Base-by-base conservation (phyloP, 2,797 vertebrate genomes). In the Sebastes oblongus region DNA sequence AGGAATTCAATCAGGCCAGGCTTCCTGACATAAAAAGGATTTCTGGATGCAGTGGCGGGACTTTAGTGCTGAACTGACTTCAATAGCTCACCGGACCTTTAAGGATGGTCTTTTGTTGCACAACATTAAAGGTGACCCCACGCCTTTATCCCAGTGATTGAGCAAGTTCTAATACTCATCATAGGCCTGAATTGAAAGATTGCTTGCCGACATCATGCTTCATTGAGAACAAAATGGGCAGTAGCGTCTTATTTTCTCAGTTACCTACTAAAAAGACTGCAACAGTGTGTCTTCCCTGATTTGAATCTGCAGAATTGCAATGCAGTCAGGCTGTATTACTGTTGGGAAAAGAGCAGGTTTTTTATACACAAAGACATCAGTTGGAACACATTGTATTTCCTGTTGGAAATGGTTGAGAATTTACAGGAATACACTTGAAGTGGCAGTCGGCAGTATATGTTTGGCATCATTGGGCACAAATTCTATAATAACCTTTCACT, bases 1-100 rank as follows among this genome's bases (percentile, higher is more conserved):
- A 94, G 92, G 90, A 96, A 96, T 96, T 96, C 93, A 96, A 95
- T 96, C 94, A 95, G 86, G 89, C 93, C 91, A 36, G 87, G 92
- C 93, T 93, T 93, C 90, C 91, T 84, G 88, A 94, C 94, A 95
- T 93, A 89, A 95, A 95, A 95, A 93, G 92, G 89, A 93, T 94
- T 94, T 91, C 89, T 85, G 82, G 87, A 91, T 86, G 87, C 91
- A 76, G 88, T 65, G 73, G 85, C 60, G 20, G 76, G 80, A 90
- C 89, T 88, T 65, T 70, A 87, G 75, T 80, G 77, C 92, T 92
- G 88, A 91, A 93, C 85, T 83, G 81, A 92, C 92, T 94, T 94
- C 91, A 95, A 94, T 93, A 82, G 92, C 86, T 87, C 82, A 74
- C 77, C 27, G 32, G 91, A 95, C 93, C 89, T 93, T 93, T 91